A percentile compares a stretch with the other conserved stretches of the same genome.
phyloP scores from a whole-genome alignment of 2,888 invertebrate species.

The Parnassius smintheus region DNA sequence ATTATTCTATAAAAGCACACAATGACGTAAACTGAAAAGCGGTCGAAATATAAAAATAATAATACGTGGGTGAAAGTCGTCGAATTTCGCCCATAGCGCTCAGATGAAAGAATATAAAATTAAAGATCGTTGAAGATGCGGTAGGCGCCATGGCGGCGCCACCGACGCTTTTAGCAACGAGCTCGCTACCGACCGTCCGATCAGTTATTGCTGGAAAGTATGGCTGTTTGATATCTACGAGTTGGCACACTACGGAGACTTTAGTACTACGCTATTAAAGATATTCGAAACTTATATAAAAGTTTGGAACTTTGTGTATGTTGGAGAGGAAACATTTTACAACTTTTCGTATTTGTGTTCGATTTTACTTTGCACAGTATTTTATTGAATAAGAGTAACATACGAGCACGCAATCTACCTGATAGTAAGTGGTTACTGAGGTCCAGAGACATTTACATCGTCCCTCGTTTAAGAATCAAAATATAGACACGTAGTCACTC shows the following conservation, averaged over 20 bases:
- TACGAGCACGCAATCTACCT: no score
- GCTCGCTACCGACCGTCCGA: conserved; percentile 1
- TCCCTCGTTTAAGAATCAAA: no score
- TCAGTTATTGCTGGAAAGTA: conserved; percentile 24
- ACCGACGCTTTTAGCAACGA: conserved; percentile 23
- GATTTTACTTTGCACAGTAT: no score
- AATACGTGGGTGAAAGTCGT: conserved; percentile 23
- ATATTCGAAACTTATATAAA: conserved; percentile 26
- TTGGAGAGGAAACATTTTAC: background rate
- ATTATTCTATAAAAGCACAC: background rate
- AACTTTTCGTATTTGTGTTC: no score
- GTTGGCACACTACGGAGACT: conserved; percentile 23
- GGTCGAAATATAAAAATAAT: conserved; percentile 17
- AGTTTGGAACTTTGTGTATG: conserved; percentile 5
- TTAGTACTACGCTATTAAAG: conserved; percentile 22
- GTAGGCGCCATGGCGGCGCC: conserved; percentile 24
- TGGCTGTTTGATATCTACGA: conserved; percentile 22
- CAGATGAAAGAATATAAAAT: conserved; percentile 25
- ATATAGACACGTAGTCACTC: no score
- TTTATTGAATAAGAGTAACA: no score
- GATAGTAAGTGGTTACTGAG: no score
- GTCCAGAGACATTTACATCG: no score
- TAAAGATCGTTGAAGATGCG: conserved; percentile 22
- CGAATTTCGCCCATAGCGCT: conserved; percentile 23
- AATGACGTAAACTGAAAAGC: conserved; percentile 2